phyloP scores from a whole-genome alignment of 2,888 invertebrate genomes.

The Orthosia gothica region DNA sequence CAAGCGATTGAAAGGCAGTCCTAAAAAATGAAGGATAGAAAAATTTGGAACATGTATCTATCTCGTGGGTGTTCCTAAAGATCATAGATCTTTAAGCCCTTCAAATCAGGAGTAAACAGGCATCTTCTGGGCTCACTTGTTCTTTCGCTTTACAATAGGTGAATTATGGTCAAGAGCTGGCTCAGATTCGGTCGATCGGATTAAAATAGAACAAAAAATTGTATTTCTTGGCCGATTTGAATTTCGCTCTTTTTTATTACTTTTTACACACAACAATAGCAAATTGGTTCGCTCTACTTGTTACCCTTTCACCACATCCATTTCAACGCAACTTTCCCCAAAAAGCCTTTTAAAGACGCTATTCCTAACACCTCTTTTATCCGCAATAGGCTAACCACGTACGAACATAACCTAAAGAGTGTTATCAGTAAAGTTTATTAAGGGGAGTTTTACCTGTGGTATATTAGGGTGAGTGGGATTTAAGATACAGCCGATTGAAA shows the following conservation, averaged over 20 bases:
- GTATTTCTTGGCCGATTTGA: not conserved
- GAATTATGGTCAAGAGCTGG: no score
- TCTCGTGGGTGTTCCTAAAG: no score
- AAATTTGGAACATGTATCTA: not conserved
- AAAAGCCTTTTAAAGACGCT: not conserved
- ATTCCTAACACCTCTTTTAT: conserved; percentile 20
- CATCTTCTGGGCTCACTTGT: no score
- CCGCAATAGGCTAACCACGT: conserved; percentile 31
- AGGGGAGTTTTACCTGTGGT: conserved; percentile 39
- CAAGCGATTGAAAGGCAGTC: not conserved
- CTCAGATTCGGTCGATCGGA: no score
- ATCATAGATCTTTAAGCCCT: no score
- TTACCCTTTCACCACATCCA: not conserved
- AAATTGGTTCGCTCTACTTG: not conserved
- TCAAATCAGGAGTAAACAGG: no score
- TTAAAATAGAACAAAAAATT: no score
- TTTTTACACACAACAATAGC: not conserved
- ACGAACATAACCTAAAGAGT: conserved; percentile 35
- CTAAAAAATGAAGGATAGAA: not conserved
- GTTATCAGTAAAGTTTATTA: conserved; percentile 65
- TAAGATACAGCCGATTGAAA: conserved; percentile 57
- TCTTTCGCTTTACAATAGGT: no score
- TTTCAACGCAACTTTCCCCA: not conserved
- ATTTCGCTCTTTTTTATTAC: not conserved
- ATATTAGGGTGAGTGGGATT: conserved; percentile 54